A percentile compares a stretch with the other conserved stretches of the same genome.
Evolutionary conservation across 2,797 vertebrate genomes (phyloP).

Genomic region (Gadopsis bispinosus): DNA sequence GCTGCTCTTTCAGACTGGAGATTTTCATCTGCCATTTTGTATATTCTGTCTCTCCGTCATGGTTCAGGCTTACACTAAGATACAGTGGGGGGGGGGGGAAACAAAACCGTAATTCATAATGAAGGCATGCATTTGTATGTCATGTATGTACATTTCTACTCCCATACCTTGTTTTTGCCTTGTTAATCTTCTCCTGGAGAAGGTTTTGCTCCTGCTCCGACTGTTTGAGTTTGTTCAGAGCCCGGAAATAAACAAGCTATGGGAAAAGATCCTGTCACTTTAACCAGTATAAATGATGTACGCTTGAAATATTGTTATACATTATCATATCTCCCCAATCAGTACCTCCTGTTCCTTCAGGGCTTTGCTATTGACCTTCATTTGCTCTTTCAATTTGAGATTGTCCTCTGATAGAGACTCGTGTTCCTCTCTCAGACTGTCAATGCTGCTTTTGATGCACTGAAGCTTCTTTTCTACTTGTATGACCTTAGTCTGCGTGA

Average conservation of each 20-base stretch:
- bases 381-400: constrained; percentile 49
- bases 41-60: constrained; percentile 27
- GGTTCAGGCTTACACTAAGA: constrained; percentile 40
- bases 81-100: neutral
- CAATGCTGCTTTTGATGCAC: constrained; percentile 35
- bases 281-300: neutral
- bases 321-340: neutral
- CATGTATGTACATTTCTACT: neutral
- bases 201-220: constrained; percentile 77
- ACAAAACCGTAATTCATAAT: neutral
- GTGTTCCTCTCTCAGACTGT: constrained; percentile 50
- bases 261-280: neutral
- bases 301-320: neutral
- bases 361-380: constrained; percentile 46
- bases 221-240: constrained; percentile 79
- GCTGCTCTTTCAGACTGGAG: constrained; percentile 45
- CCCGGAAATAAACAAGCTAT: constrained; percentile 65
- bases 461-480: constrained; percentile 58
- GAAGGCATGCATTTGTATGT: neutral
- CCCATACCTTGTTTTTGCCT: constrained; percentile 53
- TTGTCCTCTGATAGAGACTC: constrained; percentile 28
- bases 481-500: constrained; percentile 42
- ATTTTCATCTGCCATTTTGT: constrained; percentile 29
- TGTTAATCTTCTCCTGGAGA: constrained; percentile 74
- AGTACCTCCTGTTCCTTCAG: constrained; percentile 68